Conservation (phyloP, 2,888 invertebrate species). For the Scaptomyza caliginosa region DNA sequence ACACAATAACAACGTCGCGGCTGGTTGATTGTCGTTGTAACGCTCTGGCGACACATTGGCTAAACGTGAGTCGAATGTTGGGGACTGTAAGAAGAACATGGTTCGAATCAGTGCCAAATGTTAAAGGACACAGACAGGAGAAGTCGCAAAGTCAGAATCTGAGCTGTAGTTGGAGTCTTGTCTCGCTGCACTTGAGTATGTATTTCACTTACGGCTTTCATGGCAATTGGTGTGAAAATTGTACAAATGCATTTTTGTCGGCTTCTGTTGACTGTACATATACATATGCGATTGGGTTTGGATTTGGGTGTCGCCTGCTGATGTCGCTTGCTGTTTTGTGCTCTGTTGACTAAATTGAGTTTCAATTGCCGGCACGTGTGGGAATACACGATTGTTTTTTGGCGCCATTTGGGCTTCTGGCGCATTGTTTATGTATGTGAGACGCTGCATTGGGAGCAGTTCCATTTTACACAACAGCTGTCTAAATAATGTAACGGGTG, state of each 20-base stretch:
- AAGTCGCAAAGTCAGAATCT: slow-evolving; percentile 1
- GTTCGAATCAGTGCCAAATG: slow-evolving; percentile 31
- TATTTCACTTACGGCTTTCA: slow-evolving; percentile 74
- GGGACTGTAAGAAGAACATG: slow-evolving; percentile 22
- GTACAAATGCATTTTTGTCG: slow-evolving; percentile 66
- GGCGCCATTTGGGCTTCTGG: slow-evolving; percentile 35
- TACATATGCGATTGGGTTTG: no score
- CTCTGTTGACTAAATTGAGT: slow-evolving; percentile 74
- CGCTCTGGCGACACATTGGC: slow-evolving; percentile 71
- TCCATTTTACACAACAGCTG: slow-evolving; percentile 16
- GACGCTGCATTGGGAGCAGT: slow-evolving; percentile 29
- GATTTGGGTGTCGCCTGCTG: slow-evolving; percentile 14
- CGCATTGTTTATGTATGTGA: slow-evolving; percentile 65
- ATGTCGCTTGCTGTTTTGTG: slow-evolving; percentile 33
- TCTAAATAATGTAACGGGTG: slow-evolving; percentile 62
- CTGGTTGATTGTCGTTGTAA: slow-evolving; percentile 66
- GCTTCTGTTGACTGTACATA: slow-evolving; percentile 14
- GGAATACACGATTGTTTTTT: slow-evolving; percentile 67
- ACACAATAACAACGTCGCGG: slow-evolving; percentile 44
- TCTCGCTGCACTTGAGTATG: slow-evolving; percentile 64
- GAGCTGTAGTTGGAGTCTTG: slow-evolving; percentile 20
- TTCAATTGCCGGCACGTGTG: slow-evolving; percentile 73
- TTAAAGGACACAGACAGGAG: slow-evolving; percentile 15
- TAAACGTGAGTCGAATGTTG: slow-evolving; percentile 67
- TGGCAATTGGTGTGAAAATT: slow-evolving; percentile 76